These are phyloP conservation scores for Amphiduros pacificus DNA, from an alignment of 2,888 invertebrate genomes.

Conservation along the genomic window DNA sequence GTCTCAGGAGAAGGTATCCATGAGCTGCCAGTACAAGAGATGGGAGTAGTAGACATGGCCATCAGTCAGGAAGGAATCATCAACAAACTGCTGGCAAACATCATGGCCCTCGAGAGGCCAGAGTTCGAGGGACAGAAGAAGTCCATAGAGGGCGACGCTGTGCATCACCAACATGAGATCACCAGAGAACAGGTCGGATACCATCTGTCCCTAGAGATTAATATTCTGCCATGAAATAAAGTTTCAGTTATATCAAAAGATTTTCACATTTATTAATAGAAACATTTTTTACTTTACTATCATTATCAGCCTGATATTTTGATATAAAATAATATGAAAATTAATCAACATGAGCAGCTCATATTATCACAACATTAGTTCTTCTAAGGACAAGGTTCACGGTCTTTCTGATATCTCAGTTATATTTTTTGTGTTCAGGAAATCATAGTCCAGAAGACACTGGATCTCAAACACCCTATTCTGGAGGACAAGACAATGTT, in stretches of 20 bases:
- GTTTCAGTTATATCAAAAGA: too few relatives aligned
- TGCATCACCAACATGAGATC: slow-evolving; percentile 48
- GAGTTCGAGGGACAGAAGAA: slow-evolving; percentile 55
- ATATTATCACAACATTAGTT: too few relatives aligned
- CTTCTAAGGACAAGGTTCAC: too few relatives aligned
- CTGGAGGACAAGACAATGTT: slow-evolving; percentile 54
- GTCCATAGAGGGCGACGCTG: slow-evolving; percentile 53
- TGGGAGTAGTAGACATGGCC: slow-evolving; percentile 50
- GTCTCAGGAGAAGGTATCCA: too few relatives aligned
- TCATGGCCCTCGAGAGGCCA: slow-evolving; percentile 52
- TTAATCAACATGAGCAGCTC: too few relatives aligned
- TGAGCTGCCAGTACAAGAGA: slow-evolving; percentile 44
- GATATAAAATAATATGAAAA: too few relatives aligned
- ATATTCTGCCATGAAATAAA: too few relatives aligned
- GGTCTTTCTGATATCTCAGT: too few relatives aligned
- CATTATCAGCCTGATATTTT: too few relatives aligned
- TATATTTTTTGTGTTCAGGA: slow-evolving; percentile 42
- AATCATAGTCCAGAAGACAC: slow-evolving; percentile 49
- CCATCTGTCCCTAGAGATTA: too few relatives aligned
- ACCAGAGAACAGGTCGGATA: slow-evolving; percentile 49
- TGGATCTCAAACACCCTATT: slow-evolving; percentile 46
- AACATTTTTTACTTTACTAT: too few relatives aligned
- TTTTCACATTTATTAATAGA: too few relatives aligned
- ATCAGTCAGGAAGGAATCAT: slow-evolving; percentile 55
- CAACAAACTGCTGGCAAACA: slow-evolving; percentile 46